Evolutionary conservation across 2,113 vertebrate genomes (phyloP), one percentile per base, ranked within the genome.

Genomic region (Porphyrio hochstetteri): DNA sequence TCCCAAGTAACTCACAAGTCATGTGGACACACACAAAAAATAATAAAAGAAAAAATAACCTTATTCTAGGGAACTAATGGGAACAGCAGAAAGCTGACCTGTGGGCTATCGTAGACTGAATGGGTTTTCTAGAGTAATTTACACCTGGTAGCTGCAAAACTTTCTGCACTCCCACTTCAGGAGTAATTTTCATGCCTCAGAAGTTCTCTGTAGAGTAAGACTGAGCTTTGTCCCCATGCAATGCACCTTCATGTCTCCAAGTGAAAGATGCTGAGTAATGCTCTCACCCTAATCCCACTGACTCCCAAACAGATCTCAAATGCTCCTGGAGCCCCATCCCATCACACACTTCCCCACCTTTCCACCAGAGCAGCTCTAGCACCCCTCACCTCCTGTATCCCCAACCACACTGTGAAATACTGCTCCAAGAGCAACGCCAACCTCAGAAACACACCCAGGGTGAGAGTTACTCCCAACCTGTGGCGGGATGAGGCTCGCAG

Each of bases 401-500:
- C 23, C 1, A 48, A 1, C 44, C 7, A 16, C 36, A 15, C 50
- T 3, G 10, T 17, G 29, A 42, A 72, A 20, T 0, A 14, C 13
- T 33, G 8, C 29, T 13, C 44, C 33, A 33, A 28, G 19, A 77
- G 36, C 40, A 74, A 69, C 15, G 27, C 13, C 18, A 59, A 38
- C 2, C 17, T 5, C 35, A 75, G 42, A 50, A 15, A 75, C 79
- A 72, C 1, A 6, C 11, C 24, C 9, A 11, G 16, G 28, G 46
- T 44, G 44, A 55, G 46, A 89, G 16, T 10, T 36, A n/a, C 21
- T 88, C 68, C 63, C 33, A 60, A 40, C 71, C 63, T 71, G 82
- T 93, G 94, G 95, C 94, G 92, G 96, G 84, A 87, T 40, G 74
- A 96, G 88, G 82, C 83, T 92, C 86, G 93, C 95, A 96, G 90